Percentiles rank a stretch among this genome's conserved stretches.
Conservation (phyloP, 1,140 invertebrate genomes). For the Aphidius ervi region DNA sequence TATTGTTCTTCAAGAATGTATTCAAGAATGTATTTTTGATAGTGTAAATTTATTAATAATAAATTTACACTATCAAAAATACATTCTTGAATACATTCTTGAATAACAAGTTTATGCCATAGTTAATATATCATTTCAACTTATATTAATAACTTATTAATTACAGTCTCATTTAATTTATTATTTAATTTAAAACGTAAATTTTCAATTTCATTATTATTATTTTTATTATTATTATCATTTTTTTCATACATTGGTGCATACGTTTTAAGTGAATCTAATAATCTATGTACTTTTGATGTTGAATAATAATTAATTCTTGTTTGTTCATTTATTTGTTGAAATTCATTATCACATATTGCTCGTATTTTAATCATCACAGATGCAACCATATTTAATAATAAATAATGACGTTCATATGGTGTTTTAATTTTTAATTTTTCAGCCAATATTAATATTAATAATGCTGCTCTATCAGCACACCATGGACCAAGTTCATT, state of each 20-base stretch:
- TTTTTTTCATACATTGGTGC: constrained; percentile 39
- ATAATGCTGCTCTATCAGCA: constrained; percentile 79
- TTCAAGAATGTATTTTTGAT: too few species aligned
- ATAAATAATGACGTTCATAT: constrained; percentile 81
- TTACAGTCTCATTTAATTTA: background rate
- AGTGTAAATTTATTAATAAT: too few species aligned
- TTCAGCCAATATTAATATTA: constrained; percentile 77
- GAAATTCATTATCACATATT: constrained; percentile 67
- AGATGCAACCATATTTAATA: constrained; percentile 79
- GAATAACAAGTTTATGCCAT: too few species aligned
- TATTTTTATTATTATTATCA: constrained; percentile 18
- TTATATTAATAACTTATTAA: too few species aligned
- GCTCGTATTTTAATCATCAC: constrained; percentile 73
- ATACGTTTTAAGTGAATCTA: constrained; percentile 72
- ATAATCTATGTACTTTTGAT: constrained; percentile 73
- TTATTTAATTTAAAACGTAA: background rate
- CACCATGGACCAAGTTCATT: constrained; percentile 71
- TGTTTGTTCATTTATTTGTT: constrained; percentile 65
- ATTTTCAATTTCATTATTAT: background rate
- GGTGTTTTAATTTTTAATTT: constrained; percentile 87
- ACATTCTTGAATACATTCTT: too few species aligned
- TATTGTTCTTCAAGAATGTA: too few species aligned
- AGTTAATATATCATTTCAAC: too few species aligned
- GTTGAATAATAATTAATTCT: constrained; percentile 72
- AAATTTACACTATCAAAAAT: too few species aligned